A percentile compares a stretch with the other conserved stretches of the same genome.
These are phyloP conservation scores for Vespertilio murinus DNA, from an alignment of 2,797 vertebrate genomes.

Conservation along the genomic window DNA sequence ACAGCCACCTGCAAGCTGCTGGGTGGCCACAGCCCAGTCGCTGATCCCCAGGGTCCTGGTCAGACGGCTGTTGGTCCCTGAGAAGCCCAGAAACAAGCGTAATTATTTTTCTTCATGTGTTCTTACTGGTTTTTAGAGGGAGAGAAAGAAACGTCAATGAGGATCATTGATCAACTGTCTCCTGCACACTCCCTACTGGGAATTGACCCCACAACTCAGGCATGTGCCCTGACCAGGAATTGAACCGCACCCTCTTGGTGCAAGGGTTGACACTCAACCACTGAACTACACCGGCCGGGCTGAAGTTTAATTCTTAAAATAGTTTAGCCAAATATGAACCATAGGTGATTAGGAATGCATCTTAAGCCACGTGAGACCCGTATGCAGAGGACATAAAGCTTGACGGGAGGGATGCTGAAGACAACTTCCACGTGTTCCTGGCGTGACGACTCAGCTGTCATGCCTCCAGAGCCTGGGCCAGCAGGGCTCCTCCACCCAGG, in stretches of 20 bases:
- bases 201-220: too few relatives aligned
- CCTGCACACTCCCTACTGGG: too few relatives aligned
- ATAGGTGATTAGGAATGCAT: background rate
- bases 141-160: too few relatives aligned
- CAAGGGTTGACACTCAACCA: too few relatives aligned
- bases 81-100: constrained; percentile 60
- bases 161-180: too few relatives aligned
- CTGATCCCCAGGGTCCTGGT: constrained; percentile 70
- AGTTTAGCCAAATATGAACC: background rate
- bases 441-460: too few relatives aligned
- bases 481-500: background rate
- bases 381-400: background rate
- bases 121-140: too few relatives aligned
- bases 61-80: constrained; percentile 81
- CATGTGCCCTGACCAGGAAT: too few relatives aligned
- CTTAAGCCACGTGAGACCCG: background rate
- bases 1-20: constrained; percentile 90
- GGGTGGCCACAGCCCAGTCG: constrained; percentile 88
- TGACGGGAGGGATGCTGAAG: background rate
- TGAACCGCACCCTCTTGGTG: too few relatives aligned
- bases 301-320: background rate
- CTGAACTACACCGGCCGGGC: background rate
- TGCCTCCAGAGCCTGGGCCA: background rate
- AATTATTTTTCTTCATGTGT: too few relatives aligned
- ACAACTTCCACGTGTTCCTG: background rate